Evolutionary conservation across 2,113 vertebrate genomes (phyloP).

Genomic region (Aspiorhynchus laticeps): DNA sequence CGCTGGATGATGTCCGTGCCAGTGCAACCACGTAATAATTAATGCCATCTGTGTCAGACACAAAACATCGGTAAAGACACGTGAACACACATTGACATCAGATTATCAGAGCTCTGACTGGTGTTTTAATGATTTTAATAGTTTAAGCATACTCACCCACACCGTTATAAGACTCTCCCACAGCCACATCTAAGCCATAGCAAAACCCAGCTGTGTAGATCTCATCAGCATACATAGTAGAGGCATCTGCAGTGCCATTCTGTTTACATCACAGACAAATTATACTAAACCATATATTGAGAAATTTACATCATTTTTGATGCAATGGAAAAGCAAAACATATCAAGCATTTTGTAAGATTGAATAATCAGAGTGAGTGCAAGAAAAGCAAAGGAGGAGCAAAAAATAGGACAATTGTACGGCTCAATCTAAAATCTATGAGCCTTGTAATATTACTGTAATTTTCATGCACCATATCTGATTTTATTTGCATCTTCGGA

Average conservation of each 20-base stretch:
- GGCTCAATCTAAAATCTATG: background rate
- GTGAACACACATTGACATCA: background rate
- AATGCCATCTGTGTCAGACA: conserved; percentile 68
- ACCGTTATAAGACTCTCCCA: conserved; percentile 77
- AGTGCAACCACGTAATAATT: conserved; percentile 79
- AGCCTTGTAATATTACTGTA: background rate
- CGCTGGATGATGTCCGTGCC: conserved; percentile 77
- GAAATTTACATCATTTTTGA: background rate
- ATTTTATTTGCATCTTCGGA: background rate
- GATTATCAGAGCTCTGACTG: background rate
- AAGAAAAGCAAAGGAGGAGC: background rate
- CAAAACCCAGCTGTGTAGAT: conserved; percentile 78
- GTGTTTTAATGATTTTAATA: background rate
- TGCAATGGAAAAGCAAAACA: background rate
- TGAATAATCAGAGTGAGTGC: background rate
- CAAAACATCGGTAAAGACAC: background rate
- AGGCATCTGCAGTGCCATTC: conserved; percentile 80
- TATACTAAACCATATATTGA: background rate
- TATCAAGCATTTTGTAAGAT: background rate
- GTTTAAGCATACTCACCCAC: conserved; percentile 64
- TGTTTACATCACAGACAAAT: conserved; percentile 48
- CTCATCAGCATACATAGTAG: conserved; percentile 77
- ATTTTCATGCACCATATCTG: background rate
- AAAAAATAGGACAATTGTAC: background rate
- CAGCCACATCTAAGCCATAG: conserved; percentile 76